These are phyloP conservation scores for Rhinopithecus roxellana DNA, from an alignment of 2,113 vertebrate species.

Conservation along the genomic window DNA sequence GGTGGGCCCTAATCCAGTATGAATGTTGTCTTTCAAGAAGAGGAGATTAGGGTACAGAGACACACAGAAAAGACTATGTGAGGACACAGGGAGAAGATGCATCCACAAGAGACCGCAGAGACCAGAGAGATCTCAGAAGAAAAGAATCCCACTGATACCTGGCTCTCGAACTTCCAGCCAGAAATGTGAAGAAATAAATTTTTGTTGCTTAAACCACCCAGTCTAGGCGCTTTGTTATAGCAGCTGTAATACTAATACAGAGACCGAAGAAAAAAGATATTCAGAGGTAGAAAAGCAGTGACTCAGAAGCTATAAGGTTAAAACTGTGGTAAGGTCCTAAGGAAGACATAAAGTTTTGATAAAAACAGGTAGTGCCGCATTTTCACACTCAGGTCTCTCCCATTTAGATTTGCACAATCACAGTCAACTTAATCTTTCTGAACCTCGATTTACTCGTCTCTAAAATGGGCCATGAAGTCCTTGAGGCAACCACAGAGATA, in stretches of 20 bases:
- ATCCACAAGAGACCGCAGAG: background rate
- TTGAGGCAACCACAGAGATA: background rate
- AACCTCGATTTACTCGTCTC: background rate
- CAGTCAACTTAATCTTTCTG: background rate
- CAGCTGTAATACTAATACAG: background rate
- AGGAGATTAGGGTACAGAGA: background rate
- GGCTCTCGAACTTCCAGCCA: background rate
- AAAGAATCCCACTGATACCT: background rate
- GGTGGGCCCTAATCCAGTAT: background rate
- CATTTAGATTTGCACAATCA: background rate
- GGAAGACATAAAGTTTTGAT: background rate
- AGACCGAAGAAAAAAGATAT: background rate
- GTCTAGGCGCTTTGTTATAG: background rate
- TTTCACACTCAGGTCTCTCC: background rate
- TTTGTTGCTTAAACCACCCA: background rate
- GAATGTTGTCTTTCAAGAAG: background rate
- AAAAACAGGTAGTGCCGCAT: background rate
- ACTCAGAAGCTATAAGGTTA: background rate
- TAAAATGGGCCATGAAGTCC: background rate
- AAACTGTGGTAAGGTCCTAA: background rate
- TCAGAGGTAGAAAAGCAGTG: background rate
- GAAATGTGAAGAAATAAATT: background rate
- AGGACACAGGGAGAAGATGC: background rate
- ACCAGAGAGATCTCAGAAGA: background rate
- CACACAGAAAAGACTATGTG: background rate